A percentile compares a stretch with the other conserved stretches of the same genome.
Conservation (phyloP, 2,113 vertebrate genomes). For the Eulemur macaco region DNA sequence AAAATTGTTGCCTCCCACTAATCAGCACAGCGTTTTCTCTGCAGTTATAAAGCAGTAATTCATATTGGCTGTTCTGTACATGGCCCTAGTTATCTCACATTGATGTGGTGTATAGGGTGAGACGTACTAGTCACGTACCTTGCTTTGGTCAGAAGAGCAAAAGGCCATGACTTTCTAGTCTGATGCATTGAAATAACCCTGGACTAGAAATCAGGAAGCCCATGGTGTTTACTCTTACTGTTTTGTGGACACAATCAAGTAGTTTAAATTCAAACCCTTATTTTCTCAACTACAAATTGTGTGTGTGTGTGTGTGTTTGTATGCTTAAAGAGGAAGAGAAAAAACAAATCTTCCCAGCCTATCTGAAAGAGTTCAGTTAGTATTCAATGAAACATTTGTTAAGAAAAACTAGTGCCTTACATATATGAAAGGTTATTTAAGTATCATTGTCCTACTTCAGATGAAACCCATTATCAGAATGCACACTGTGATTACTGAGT, state of each 20-base stretch:
- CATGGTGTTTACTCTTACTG: background rate
- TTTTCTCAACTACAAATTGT: background rate
- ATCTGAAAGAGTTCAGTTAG: background rate
- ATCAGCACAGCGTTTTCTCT: conserved; percentile 46
- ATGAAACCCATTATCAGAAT: background rate
- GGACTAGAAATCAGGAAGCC: background rate
- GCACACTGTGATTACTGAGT: background rate
- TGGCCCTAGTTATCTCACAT: background rate
- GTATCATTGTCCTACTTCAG: background rate
- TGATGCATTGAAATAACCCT: background rate
- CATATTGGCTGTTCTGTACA: background rate
- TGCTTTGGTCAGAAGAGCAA: background rate
- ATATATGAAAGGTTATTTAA: background rate
- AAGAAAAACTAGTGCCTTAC: background rate
- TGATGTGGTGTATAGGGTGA: background rate
- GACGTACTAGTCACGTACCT: background rate
- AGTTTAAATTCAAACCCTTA: background rate
- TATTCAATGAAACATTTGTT: background rate
- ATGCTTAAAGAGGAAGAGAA: background rate
- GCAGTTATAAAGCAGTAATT: conserved; percentile 14
- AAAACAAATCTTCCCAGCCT: background rate
- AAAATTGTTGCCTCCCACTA: background rate
- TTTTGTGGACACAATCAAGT: background rate
- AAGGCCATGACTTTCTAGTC: background rate
- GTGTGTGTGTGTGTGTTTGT: background rate